A percentile compares a stretch with the other conserved stretches of the same genome.
Evolutionary conservation across 1,140 invertebrate species (phyloP).

Genomic region (Liolophura sinensis): DNA sequence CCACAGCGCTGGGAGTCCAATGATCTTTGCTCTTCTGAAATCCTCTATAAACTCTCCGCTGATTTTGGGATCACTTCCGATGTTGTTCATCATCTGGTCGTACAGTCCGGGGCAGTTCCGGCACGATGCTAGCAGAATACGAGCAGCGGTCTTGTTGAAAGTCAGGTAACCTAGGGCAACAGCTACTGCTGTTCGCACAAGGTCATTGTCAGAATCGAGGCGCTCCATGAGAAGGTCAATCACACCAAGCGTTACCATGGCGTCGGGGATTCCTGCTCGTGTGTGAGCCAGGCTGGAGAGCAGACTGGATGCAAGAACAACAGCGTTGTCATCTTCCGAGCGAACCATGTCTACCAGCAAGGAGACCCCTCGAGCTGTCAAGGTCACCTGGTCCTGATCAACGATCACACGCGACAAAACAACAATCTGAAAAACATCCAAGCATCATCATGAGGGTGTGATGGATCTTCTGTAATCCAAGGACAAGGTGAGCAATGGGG

Average conservation of each 20-base stretch:
- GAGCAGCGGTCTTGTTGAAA: conserved; percentile 55
- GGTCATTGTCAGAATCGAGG: conserved; percentile 43
- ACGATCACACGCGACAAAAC: conserved; percentile 56
- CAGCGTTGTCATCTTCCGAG: conserved; percentile 46
- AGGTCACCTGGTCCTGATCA: conserved; percentile 50
- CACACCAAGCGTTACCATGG: conserved; percentile 55
- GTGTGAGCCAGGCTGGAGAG: conserved; percentile 57
- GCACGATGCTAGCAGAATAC: conserved; percentile 49
- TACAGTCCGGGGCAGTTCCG: conserved; percentile 54
- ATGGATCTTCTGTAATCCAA: too few species aligned
- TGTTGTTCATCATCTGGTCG: conserved; percentile 51
- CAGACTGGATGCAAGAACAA: conserved; percentile 51
- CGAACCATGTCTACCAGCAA: conserved; percentile 44
- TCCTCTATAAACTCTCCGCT: conserved; percentile 52
- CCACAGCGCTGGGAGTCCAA: conserved; percentile 56
- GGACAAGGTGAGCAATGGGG: too few species aligned
- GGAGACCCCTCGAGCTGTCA: conserved; percentile 53
- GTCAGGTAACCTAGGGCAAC: conserved; percentile 58
- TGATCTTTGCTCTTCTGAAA: conserved; percentile 47
- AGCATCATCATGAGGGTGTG: too few species aligned
- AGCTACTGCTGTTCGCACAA: conserved; percentile 46
- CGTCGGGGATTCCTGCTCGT: conserved; percentile 57
- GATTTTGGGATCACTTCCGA: conserved; percentile 53
- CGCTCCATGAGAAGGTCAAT: conserved; percentile 48
- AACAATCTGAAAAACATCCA: conserved; percentile 43